These are phyloP conservation scores for Proteles cristata DNA, from an alignment of 2,113 vertebrate species.

Conservation along the genomic window DNA sequence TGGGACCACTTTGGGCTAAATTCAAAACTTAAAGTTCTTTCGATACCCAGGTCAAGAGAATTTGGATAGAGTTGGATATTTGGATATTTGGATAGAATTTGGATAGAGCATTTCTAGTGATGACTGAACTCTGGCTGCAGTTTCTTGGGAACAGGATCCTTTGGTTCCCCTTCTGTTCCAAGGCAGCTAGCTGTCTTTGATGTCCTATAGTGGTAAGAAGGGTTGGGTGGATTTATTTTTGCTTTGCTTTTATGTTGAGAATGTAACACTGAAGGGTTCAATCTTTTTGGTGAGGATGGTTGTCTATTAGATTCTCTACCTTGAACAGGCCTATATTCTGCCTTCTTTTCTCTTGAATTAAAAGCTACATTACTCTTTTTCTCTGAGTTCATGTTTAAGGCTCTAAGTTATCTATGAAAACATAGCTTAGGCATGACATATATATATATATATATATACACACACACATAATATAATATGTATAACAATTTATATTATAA, in stretches of 20 bases:
- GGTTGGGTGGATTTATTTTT: background rate
- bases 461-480: too few relatives aligned
- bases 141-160: background rate
- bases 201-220: background rate
- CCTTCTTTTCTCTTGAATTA: conserved; percentile 21
- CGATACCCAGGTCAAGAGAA: background rate
- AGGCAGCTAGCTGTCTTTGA: background rate
- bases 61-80: background rate
- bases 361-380: conserved; percentile 14
- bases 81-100: conserved; percentile 18
- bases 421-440: background rate
- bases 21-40: background rate
- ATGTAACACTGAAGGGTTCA: background rate
- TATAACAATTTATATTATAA: too few relatives aligned
- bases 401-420: conserved; percentile 6
- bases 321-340: background rate
- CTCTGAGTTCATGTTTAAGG: conserved; percentile 15
- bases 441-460: background rate
- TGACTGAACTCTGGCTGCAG: background rate
- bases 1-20: background rate
- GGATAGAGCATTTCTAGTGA: background rate
- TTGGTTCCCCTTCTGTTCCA: background rate
- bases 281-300: background rate
- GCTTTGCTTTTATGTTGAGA: background rate
- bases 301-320: background rate